Evolutionary conservation across 2,797 vertebrate genomes (phyloP).

Genomic region (Nothura maculosa): DNA sequence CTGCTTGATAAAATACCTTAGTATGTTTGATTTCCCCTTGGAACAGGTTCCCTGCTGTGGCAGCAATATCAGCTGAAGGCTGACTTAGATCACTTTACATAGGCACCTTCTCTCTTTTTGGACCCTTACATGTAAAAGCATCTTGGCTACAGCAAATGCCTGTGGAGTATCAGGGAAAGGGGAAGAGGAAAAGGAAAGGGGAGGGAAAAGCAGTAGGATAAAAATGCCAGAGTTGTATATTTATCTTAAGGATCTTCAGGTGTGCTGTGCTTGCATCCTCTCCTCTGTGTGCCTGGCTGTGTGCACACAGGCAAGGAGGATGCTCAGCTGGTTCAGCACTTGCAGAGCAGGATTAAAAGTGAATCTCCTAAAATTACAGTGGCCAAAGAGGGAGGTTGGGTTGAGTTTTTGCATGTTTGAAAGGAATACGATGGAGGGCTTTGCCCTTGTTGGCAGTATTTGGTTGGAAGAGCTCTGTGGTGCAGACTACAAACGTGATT

Average conservation of each 20-base stretch:
- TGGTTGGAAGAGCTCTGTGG: neutral
- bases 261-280: neutral
- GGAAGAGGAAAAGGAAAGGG: neutral
- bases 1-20: conserved; percentile 57
- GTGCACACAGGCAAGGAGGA: neutral
- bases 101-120: conserved; percentile 9
- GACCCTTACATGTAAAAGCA: neutral
- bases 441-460: neutral
- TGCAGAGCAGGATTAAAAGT: neutral
- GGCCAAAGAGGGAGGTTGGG: neutral
- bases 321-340: neutral
- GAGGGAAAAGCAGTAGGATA: neutral
- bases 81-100: conserved; percentile 57
- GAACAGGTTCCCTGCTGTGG: conserved; percentile 27
- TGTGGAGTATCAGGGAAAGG: neutral
- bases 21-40: conserved; percentile 13
- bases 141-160: neutral
- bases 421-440: neutral
- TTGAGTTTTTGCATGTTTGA: neutral
- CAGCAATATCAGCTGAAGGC: conserved; percentile 39
- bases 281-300: neutral
- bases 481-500: neutral
- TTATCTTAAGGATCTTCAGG: neutral
- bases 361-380: neutral
- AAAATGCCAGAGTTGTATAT: neutral